phyloP scores from a whole-genome alignment of 2,113 vertebrate genomes.

The Cairina moschata region DNA sequence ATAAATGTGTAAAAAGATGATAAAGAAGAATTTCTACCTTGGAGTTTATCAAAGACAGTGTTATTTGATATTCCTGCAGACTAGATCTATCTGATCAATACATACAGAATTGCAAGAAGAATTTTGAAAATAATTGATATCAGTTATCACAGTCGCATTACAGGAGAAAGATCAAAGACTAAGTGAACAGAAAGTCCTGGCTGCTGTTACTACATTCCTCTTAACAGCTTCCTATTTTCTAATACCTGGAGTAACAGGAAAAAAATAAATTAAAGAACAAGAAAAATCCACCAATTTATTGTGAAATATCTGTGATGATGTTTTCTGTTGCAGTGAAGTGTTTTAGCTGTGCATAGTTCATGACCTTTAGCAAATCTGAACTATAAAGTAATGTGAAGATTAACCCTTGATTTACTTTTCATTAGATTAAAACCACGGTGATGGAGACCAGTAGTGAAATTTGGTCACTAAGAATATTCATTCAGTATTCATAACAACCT shows the following conservation, averaged over 20 bases:
- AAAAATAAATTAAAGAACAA: neutral
- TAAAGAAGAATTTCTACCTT: neutral
- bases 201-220: neutral
- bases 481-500: neutral
- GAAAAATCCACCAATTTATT: slow-evolving; percentile 9
- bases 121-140: slow-evolving; percentile 31
- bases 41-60: neutral
- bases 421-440: neutral
- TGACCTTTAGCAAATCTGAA: slow-evolving; percentile 8
- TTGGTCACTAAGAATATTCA: neutral
- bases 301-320: slow-evolving; percentile 14
- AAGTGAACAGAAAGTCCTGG: slow-evolving; percentile 33
- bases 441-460: neutral
- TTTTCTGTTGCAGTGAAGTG: neutral
- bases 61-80: neutral
- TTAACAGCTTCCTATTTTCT: slow-evolving; percentile 2
- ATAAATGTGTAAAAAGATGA: neutral
- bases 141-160: neutral
- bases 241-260: neutral
- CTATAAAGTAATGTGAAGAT: neutral
- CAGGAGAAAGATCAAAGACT: neutral
- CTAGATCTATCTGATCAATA: neutral
- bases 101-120: neutral
- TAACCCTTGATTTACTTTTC: neutral
- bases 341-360: neutral